A percentile compares a stretch with the other conserved stretches of the same genome.
Evolutionary conservation across 2,797 vertebrate species (phyloP).

Genomic region (Enteromius anoplus): DNA sequence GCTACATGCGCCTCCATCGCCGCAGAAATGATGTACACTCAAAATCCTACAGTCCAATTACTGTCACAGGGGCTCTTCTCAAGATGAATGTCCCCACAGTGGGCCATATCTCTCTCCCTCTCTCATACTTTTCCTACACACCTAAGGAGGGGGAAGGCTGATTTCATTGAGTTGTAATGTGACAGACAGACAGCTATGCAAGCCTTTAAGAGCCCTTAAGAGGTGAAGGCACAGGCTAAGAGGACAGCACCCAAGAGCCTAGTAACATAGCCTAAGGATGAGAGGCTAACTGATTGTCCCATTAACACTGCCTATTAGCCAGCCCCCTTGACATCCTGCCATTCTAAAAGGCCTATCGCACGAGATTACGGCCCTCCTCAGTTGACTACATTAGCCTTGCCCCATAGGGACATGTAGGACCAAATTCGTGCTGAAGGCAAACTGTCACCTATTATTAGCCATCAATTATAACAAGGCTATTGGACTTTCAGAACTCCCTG

Average conservation of each 20-base stretch:
- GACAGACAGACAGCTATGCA: slow-evolving; percentile 30
- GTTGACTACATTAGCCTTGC: slow-evolving; percentile 40
- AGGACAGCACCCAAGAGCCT: slow-evolving; percentile 43
- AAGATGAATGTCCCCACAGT: slow-evolving; percentile 47
- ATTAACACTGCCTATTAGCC: slow-evolving; percentile 45
- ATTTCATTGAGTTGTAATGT: slow-evolving; percentile 46
- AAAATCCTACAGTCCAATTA: slow-evolving; percentile 56
- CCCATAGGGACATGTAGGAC: slow-evolving; percentile 28
- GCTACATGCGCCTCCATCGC: slow-evolving; percentile 33
- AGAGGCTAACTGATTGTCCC: slow-evolving; percentile 23
- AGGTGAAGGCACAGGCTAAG: slow-evolving; percentile 31
- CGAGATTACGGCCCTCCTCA: slow-evolving; percentile 32
- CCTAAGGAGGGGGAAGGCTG: slow-evolving; percentile 26
- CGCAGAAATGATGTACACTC: slow-evolving; percentile 50
- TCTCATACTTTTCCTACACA: slow-evolving; percentile 10
- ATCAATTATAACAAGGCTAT: slow-evolving; percentile 47
- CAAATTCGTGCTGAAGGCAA: slow-evolving; percentile 34
- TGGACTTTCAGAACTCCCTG: slow-evolving; percentile 25
- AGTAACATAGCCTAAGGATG: slow-evolving; percentile 4
- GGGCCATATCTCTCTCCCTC: slow-evolving; percentile 34
- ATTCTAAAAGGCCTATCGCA: slow-evolving; percentile 1
- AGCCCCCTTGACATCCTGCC: slow-evolving; percentile 1
- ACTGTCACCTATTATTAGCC: slow-evolving; percentile 49
- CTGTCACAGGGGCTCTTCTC: slow-evolving; percentile 46
- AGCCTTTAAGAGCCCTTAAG: slow-evolving; percentile 31